Percentiles rank a stretch among this genome's conserved stretches.
Conservation (phyloP, 2,113 vertebrate genomes). For the Odobenus rosmarus region DNA sequence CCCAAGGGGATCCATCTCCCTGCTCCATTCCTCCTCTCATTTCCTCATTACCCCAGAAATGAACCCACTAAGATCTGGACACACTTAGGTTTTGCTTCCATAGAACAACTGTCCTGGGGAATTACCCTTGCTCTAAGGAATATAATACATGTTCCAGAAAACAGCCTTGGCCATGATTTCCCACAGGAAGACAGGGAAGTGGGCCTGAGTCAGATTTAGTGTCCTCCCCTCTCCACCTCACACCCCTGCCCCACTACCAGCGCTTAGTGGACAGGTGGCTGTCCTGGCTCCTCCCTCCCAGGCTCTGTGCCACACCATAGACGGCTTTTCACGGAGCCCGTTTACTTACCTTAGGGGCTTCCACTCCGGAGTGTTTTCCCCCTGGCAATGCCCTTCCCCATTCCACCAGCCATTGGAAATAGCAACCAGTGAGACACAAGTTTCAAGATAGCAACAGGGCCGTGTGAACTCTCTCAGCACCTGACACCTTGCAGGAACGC, state of each 20-base stretch:
- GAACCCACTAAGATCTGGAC: background rate
- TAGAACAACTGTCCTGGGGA: background rate
- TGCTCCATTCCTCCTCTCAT: too few relatives aligned
- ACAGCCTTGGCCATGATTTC: background rate
- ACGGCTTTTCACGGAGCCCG: background rate
- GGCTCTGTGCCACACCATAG: fast-evolving
- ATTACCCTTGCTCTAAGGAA: background rate
- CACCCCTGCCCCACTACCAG: background rate
- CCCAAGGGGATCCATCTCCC: background rate
- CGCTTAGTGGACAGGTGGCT: background rate
- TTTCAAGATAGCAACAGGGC: background rate
- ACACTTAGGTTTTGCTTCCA: background rate
- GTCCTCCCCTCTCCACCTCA: background rate
- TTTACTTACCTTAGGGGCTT: background rate
- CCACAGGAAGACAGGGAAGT: background rate
- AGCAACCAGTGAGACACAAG: background rate
- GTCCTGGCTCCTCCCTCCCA: background rate
- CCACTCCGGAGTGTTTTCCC: background rate
- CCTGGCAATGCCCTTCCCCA: background rate
- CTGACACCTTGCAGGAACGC: constrained; percentile 32
- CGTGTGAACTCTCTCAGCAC: background rate
- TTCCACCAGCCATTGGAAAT: background rate
- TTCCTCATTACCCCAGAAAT: background rate
- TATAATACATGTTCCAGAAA: background rate
- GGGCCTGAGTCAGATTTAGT: background rate